Evolutionary conservation across 2,797 vertebrate species (phyloP).

Genomic region (Meda fulgida): DNA sequence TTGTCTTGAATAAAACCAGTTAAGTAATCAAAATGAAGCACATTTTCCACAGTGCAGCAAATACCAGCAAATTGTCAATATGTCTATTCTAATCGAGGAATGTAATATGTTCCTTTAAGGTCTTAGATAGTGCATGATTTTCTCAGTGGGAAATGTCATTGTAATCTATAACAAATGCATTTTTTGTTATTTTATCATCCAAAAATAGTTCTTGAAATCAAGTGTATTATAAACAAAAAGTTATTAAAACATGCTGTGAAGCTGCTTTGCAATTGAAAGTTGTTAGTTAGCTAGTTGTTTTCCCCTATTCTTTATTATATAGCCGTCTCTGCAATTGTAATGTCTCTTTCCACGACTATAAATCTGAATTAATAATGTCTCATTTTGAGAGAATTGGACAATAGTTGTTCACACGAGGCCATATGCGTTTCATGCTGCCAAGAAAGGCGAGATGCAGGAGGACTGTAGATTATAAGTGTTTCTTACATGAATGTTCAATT

Average conservation of each 20-base stretch:
- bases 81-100: background rate
- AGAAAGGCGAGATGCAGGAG: conserved; percentile 36
- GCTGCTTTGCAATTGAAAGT: background rate
- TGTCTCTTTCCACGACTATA: background rate
- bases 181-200: background rate
- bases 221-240: background rate
- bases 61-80: background rate
- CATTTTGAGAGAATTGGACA: conserved; percentile 22
- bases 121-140: background rate
- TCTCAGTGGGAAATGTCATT: background rate
- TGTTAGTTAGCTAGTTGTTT: background rate
- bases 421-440: conserved; percentile 37
- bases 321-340: conserved; percentile 3
- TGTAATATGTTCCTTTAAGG: background rate
- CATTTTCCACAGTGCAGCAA: background rate
- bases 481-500: conserved; percentile 9
- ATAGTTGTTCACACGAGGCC: conserved; percentile 38
- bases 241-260: background rate
- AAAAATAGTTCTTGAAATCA: background rate
- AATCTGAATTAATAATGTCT: conserved; percentile 3
- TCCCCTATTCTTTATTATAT: background rate
- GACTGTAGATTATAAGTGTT: conserved; percentile 9
- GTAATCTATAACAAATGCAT: background rate
- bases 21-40: background rate
- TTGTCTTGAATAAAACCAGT: background rate